These are phyloP conservation scores for Luehdorfia chinensis DNA, from an alignment of 1,140 invertebrate species.

Conservation along the genomic window DNA sequence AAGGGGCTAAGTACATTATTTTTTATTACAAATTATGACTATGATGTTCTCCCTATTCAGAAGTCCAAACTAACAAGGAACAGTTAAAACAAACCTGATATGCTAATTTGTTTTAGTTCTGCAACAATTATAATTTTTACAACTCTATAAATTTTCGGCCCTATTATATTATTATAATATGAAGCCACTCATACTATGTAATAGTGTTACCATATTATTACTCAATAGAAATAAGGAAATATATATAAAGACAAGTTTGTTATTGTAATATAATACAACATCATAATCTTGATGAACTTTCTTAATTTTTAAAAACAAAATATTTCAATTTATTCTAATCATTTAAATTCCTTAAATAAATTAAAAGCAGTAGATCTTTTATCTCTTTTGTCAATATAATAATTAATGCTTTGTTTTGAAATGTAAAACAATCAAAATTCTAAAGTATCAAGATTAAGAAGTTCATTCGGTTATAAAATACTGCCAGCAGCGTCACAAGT, in stretches of 20 bases:
- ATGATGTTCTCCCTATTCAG: too few species aligned
- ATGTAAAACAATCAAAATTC: too few species aligned
- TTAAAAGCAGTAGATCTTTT: too few species aligned
- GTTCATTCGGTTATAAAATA: conserved; percentile 6
- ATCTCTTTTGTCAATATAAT: too few species aligned
- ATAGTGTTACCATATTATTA: conserved; percentile 3
- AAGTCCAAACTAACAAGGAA: too few species aligned
- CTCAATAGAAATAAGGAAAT: conserved; percentile 18
- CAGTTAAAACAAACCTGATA: conserved; percentile 13
- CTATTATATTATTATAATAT: neutral
- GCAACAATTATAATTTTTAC: neutral
- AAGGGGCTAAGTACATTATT: too few species aligned
- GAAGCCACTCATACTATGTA: conserved; percentile 3
- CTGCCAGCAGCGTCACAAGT: conserved; percentile 3
- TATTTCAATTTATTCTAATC: too few species aligned
- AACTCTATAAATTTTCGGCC: neutral
- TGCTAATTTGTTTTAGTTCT: conserved; percentile 4
- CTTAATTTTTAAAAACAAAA: too few species aligned
- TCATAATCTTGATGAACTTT: conserved; percentile 12
- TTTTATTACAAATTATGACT: too few species aligned
- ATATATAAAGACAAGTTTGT: neutral
- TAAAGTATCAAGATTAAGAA: conserved; percentile 12
- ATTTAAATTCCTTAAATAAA: too few species aligned
- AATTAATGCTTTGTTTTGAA: too few species aligned
- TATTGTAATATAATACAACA: conserved; percentile 4